Evolutionary conservation across 2,888 invertebrate species (phyloP).

Genomic region (Alloplasta piceator): DNA sequence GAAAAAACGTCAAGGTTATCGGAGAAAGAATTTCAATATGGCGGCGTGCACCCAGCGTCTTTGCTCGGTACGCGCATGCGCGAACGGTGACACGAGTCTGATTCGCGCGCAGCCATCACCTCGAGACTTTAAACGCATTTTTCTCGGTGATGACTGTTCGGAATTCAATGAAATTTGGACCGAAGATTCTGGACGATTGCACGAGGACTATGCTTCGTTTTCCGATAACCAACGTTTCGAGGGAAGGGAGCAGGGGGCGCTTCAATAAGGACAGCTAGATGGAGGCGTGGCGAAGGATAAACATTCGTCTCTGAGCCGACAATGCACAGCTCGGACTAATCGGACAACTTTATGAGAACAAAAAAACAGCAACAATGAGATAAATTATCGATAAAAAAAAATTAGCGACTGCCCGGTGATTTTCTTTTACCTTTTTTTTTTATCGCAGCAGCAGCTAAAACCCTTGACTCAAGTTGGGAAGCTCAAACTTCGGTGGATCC

Average conservation of each 20-base stretch:
- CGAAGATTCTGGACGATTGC: too few relatives aligned
- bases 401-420: conserved; percentile 60
- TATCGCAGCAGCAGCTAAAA: conserved; percentile 79
- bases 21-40: conserved; percentile 25
- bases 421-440: conserved; percentile 29
- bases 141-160: too few relatives aligned
- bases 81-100: too few relatives aligned
- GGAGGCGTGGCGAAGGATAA: not conserved
- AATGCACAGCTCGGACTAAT: conserved; percentile 49
- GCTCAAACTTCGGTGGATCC: conserved; percentile 77
- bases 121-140: too few relatives aligned
- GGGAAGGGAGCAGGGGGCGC: not conserved
- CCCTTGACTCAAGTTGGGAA: conserved; percentile 83
- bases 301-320: not conserved
- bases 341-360: conserved; percentile 46
- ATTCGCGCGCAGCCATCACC: not conserved
- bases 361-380: conserved; percentile 60
- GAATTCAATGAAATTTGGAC: too few relatives aligned
- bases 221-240: not conserved
- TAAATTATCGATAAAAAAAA: conserved; percentile 9
- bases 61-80: too few relatives aligned
- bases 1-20: not conserved
- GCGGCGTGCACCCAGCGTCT: conserved; percentile 13
- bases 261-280: conserved; percentile 4
- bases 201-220: too few relatives aligned